Conservation (phyloP, 1,140 invertebrate species). For the Thaumetopoea pityocampa region DNA sequence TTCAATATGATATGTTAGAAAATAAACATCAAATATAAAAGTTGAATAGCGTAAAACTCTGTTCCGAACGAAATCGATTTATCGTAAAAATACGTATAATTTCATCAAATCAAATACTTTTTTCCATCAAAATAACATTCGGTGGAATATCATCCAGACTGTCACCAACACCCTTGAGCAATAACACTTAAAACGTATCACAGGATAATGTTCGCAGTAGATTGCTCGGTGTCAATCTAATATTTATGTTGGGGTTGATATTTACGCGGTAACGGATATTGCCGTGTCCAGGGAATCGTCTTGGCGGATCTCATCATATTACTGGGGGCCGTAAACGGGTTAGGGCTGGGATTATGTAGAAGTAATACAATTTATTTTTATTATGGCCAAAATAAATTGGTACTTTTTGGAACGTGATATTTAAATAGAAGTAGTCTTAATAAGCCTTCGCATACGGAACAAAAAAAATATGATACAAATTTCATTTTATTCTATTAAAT, state of each 20-base stretch:
- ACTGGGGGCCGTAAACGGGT: conserved; percentile 28
- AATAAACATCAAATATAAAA: no score
- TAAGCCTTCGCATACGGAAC: no score
- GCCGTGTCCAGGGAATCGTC: conserved; percentile 38
- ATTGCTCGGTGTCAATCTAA: conserved; percentile 45
- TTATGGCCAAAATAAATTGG: conserved; percentile 16
- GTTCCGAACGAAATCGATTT: conserved; percentile 5
- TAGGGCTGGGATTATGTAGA: conserved; percentile 26
- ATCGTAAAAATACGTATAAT: conserved; percentile 3
- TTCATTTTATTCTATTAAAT: no score
- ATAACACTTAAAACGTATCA: conserved; percentile 39
- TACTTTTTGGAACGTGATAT: conserved; percentile 8
- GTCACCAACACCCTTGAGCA: conserved; percentile 3
- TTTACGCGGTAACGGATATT: conserved; percentile 46
- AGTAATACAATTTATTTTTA: conserved; percentile 19
- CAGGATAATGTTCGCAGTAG: conserved; percentile 36
- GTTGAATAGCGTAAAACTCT: no score
- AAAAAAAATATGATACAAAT: no score
- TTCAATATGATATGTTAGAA: no score
- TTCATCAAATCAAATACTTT: conserved; percentile 7
- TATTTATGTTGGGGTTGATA: conserved; percentile 40
- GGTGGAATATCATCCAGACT: neutral
- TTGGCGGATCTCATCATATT: conserved; percentile 36
- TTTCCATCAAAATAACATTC: conserved; percentile 14
- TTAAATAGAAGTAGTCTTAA: conserved; percentile 12